These are phyloP conservation scores for Apoderus coryli DNA, from an alignment of 2,888 invertebrate species.

Conservation along the genomic window DNA sequence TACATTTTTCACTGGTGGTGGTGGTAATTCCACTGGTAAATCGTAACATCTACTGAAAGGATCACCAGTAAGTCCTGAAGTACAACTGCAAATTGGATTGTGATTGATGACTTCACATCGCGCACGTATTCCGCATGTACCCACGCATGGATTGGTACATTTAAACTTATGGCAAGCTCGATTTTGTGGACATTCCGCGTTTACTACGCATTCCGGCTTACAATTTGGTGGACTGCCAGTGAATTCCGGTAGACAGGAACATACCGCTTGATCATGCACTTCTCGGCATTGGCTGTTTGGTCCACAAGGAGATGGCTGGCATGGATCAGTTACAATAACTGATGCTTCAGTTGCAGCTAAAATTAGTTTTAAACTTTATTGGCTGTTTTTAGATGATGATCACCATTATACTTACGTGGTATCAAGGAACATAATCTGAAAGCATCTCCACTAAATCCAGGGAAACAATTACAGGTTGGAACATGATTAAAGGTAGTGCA, in stretches of 20 bases:
- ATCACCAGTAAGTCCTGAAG: constrained; percentile 48
- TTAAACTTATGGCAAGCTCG: constrained; percentile 61
- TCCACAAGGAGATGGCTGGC: constrained; percentile 61
- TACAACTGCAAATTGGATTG: constrained; percentile 61
- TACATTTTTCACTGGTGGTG: constrained; percentile 19
- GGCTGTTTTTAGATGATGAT: too few relatives aligned
- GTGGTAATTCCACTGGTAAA: constrained; percentile 26
- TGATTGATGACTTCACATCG: constrained; percentile 62
- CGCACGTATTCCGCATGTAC: constrained; percentile 59
- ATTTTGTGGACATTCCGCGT: constrained; percentile 57
- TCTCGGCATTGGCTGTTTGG: constrained; percentile 57
- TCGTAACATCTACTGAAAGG: constrained; percentile 55
- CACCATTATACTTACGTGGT: constrained; percentile 24
- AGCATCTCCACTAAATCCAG: constrained; percentile 63
- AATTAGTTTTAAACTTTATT: too few relatives aligned
- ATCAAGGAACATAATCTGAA: constrained; percentile 36
- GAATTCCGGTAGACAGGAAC: constrained; percentile 56
- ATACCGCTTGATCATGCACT: constrained; percentile 52
- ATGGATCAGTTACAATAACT: constrained; percentile 40
- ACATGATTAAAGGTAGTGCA: constrained; percentile 75
- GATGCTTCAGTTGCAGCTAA: constrained; percentile 21
- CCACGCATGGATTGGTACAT: constrained; percentile 59
- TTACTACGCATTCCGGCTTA: constrained; percentile 62
- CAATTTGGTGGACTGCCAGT: constrained; percentile 61
- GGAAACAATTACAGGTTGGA: constrained; percentile 67